These are phyloP conservation scores for Micromesistius poutassou DNA, from an alignment of 2,797 vertebrate genomes.

Conservation along the genomic window DNA sequence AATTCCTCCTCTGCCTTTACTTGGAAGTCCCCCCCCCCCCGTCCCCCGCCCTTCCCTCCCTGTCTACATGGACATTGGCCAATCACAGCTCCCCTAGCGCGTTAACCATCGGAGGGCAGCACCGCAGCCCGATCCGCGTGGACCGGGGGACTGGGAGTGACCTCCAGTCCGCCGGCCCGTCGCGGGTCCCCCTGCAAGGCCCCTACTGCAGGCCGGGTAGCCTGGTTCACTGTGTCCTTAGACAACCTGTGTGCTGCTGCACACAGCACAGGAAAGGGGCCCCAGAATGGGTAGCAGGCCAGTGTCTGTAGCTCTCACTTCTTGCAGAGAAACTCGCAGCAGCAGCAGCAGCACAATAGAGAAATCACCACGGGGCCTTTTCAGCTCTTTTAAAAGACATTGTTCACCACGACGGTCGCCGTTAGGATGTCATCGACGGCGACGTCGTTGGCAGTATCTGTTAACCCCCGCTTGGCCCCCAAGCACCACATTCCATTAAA, in stretches of 20 bases:
- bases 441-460: neutral
- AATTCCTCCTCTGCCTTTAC: slow-evolving; percentile 5
- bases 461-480: neutral
- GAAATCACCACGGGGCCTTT: slow-evolving; percentile 40
- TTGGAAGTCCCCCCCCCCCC: slow-evolving; percentile 14
- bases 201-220: slow-evolving; percentile 75
- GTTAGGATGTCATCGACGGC: slow-evolving; percentile 5
- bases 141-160: neutral
- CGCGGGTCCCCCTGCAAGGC: slow-evolving; percentile 72
- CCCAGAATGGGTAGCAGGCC: slow-evolving; percentile 71
- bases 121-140: too few species aligned
- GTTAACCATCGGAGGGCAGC: neutral
- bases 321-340: slow-evolving; percentile 42
- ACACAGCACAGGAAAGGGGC: slow-evolving; percentile 77
- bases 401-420: neutral
- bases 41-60: neutral
- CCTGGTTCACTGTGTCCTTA: slow-evolving; percentile 81
- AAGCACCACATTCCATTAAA: neutral
- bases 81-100: slow-evolving; percentile 42
- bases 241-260: slow-evolving; percentile 70
- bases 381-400: slow-evolving; percentile 7
- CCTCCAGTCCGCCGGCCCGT: slow-evolving; percentile 59
- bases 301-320: slow-evolving; percentile 54
- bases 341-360: slow-evolving; percentile 10
- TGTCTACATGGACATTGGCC: slow-evolving; percentile 37